Conservation (phyloP, 2,888 invertebrate genomes). For the Congeria kusceri region DNA sequence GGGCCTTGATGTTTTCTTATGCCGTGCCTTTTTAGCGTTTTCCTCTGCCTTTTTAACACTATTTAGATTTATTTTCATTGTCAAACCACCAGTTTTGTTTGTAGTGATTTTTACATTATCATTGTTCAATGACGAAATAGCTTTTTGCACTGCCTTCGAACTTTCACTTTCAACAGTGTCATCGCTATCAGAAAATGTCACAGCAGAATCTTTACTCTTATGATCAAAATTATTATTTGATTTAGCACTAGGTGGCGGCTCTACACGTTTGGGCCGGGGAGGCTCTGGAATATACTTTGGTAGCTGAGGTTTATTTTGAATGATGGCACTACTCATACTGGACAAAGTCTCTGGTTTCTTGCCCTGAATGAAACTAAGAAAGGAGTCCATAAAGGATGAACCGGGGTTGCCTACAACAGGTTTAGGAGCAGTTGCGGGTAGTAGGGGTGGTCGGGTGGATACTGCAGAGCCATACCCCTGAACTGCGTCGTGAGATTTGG, state of each 20-base stretch:
- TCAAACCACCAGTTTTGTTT: conserved; percentile 65
- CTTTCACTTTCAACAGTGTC: conserved; percentile 43
- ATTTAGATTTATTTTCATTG: conserved; percentile 65
- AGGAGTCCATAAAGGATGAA: conserved; percentile 79
- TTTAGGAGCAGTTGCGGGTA: conserved; percentile 50
- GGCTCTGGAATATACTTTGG: conserved; percentile 84
- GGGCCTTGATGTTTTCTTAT: conserved; percentile 44
- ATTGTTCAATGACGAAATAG: conserved; percentile 69
- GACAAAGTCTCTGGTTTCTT: conserved; percentile 83
- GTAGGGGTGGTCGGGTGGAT: not conserved
- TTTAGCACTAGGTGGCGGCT: conserved; percentile 10
- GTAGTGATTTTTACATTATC: conserved; percentile 67
- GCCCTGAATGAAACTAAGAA: conserved; percentile 82
- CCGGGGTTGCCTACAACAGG: conserved; percentile 60
- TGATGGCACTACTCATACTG: conserved; percentile 79
- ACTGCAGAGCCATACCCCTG: not conserved
- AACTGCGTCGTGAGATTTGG: conserved; percentile 4
- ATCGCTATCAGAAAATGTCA: conserved; percentile 79
- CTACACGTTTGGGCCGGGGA: conserved; percentile 61
- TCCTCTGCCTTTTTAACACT: conserved; percentile 61
- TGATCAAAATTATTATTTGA: conserved; percentile 30
- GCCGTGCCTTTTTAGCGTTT: conserved; percentile 49
- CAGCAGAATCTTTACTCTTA: conserved; percentile 29
- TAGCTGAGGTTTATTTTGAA: conserved; percentile 78
- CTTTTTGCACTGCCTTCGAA: conserved; percentile 68